Evolutionary conservation across 2,113 vertebrate species (phyloP), one percentile per base, ranked within the genome.

Genomic region (Marmota flaviventris): DNA sequence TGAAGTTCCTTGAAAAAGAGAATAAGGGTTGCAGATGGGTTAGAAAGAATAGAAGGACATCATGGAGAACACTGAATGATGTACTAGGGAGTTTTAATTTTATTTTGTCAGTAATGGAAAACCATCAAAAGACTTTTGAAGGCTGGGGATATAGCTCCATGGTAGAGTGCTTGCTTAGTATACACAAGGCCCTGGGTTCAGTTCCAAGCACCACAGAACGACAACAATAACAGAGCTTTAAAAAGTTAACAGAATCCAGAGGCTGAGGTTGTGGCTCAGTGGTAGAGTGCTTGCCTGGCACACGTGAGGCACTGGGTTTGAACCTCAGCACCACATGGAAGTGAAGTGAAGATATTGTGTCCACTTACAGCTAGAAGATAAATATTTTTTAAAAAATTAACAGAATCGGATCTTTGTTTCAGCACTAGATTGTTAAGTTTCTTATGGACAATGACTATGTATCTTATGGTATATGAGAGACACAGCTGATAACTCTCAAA

Each of bases 381-480:
- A 45, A 45, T 45, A 45, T 45, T 45, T 45, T 45, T 45, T 9
- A 1, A 45, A 45, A 45, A 45, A 45, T 45, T 72, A 85, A 78
- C 63, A 78, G n/a, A 89, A 78, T 85, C 51, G 85, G 20, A 85
- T 79, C 22, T 89, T 48, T 85, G 24, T 51, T 84, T 92, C 27
- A 85, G 42, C n/a, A 85, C 39, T 42, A 72, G 63, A 96, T 58
- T 83, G 29, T 70, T 58, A 58, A 45, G 20, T 83, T 95, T 56
- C 39, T 70, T 70, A 29, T 89, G 34, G 51, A n/a, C 34, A 70
- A 34, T 78, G 34, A 69, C 70, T 39, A 34, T 79, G 12, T 73
- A n/a, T 53, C 85, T 63, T 83, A 13, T 73, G 79, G n/a, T 94
- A 89, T 75, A 61, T 92, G 69, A 89, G 29, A 75, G 65, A 72